Evolutionary conservation across 2,888 invertebrate genomes (phyloP).

Genomic region (Steromphala cineraria): DNA sequence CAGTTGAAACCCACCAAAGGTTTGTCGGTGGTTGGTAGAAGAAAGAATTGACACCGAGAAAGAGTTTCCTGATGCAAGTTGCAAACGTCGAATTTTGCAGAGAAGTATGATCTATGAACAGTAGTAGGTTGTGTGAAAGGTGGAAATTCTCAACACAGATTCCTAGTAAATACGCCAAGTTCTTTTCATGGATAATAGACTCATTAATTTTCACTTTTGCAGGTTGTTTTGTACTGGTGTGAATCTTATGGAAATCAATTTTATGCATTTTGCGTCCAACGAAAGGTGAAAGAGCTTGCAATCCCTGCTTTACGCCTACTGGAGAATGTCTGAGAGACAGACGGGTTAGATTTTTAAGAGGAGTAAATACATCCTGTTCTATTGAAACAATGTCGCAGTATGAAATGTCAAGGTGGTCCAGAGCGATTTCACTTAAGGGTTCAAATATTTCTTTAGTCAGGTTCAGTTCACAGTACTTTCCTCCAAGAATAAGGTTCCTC

Average conservation of each 20-base stretch:
- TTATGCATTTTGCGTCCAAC: neutral
- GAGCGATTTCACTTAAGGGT: neutral
- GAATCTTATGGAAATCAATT: neutral
- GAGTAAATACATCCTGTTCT: neutral
- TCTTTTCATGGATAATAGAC: neutral
- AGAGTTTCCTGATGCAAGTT: no score
- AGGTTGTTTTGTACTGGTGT: neutral
- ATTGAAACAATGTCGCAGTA: neutral
- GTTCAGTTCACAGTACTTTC: neutral
- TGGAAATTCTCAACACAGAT: neutral
- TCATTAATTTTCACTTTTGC: neutral
- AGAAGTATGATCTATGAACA: no score
- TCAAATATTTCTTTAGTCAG: neutral
- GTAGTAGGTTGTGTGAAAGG: neutral
- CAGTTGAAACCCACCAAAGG: no score
- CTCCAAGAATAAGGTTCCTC: neutral
- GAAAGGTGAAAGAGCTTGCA: neutral
- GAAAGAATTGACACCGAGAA: no score
- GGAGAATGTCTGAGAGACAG: neutral
- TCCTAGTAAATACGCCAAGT: neutral
- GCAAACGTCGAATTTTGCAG: no score
- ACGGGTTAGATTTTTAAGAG: neutral
- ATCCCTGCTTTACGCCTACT: neutral
- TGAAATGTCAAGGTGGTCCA: neutral
- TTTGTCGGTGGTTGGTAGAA: no score